phyloP scores from a whole-genome alignment of 1,140 invertebrate genomes.

The Pseudachorutes palmiensis region DNA sequence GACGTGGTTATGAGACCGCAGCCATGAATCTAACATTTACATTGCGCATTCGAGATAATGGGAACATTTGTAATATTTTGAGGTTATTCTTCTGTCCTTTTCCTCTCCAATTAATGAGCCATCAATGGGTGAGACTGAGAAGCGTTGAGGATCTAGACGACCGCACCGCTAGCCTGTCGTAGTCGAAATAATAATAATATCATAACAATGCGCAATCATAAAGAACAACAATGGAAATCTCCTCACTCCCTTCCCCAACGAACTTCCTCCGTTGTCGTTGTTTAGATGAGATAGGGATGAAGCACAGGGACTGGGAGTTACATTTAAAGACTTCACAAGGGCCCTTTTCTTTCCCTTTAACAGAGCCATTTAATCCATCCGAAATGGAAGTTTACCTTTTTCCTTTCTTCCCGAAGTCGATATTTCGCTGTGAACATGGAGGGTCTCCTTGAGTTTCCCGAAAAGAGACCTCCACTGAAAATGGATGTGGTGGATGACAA shows the following conservation, averaged over 20 bases:
- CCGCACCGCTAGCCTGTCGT: not conserved
- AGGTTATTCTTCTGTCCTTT: constrained; percentile 13
- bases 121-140: not conserved
- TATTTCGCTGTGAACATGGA: constrained; percentile 80
- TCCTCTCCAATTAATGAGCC: constrained; percentile 13
- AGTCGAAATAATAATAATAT: not conserved
- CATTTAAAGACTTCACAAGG: too few relatives aligned
- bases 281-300: too few relatives aligned
- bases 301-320: too few relatives aligned
- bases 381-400: constrained; percentile 49
- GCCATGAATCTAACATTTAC: constrained; percentile 7
- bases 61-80: constrained; percentile 13
- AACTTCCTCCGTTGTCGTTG: too few relatives aligned
- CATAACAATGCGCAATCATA: too few relatives aligned
- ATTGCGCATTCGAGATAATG: constrained; percentile 1
- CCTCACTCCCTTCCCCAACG: not conserved
- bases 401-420: constrained; percentile 65
- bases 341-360: too few relatives aligned
- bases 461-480: constrained; percentile 33
- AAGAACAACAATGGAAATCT: too few relatives aligned
- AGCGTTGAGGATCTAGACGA: not conserved
- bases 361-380: not conserved
- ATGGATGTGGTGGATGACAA: constrained; percentile 28
- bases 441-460: constrained; percentile 45
- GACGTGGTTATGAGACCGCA: constrained; percentile 11